Evolutionary conservation across 2,797 vertebrate species (phyloP).

Genomic region (Ibycter americanus): DNA sequence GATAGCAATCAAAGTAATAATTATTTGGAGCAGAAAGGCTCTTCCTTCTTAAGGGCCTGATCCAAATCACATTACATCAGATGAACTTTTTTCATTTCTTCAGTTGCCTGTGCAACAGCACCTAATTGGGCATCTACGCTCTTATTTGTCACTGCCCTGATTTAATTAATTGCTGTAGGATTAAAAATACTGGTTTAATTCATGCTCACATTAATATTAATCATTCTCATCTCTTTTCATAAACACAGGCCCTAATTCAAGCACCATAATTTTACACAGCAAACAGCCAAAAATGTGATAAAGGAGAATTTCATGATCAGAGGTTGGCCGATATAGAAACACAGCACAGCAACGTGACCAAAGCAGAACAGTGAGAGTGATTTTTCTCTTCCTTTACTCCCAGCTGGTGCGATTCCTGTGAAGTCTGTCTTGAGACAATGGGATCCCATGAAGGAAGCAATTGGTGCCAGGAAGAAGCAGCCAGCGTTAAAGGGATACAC

Average conservation of each 20-base stretch:
- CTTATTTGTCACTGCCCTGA: not conserved
- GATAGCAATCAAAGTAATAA: not conserved
- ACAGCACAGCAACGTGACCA: not conserved
- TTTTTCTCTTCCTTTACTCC: not conserved
- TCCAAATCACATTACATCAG: not conserved
- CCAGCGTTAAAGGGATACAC: not conserved
- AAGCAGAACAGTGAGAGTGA: not conserved
- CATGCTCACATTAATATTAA: not conserved
- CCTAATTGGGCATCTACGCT: not conserved
- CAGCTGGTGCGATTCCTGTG: not conserved
- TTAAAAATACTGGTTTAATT: slow-evolving; percentile 47
- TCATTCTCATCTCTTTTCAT: not conserved
- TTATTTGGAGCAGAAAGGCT: not conserved
- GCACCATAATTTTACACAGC: not conserved
- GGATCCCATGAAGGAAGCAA: not conserved
- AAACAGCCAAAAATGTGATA: slow-evolving; percentile 19
- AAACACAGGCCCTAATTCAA: slow-evolving; percentile 19
- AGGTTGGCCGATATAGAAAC: not conserved
- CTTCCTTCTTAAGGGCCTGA: not conserved
- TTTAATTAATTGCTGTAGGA: not conserved
- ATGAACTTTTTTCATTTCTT: not conserved
- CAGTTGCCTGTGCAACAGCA: not conserved
- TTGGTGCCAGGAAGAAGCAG: not conserved
- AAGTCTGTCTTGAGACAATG: not conserved
- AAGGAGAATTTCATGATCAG: slow-evolving; percentile 15